phyloP scores from a whole-genome alignment of 2,113 vertebrate species.

The Lucifuga dentata region DNA sequence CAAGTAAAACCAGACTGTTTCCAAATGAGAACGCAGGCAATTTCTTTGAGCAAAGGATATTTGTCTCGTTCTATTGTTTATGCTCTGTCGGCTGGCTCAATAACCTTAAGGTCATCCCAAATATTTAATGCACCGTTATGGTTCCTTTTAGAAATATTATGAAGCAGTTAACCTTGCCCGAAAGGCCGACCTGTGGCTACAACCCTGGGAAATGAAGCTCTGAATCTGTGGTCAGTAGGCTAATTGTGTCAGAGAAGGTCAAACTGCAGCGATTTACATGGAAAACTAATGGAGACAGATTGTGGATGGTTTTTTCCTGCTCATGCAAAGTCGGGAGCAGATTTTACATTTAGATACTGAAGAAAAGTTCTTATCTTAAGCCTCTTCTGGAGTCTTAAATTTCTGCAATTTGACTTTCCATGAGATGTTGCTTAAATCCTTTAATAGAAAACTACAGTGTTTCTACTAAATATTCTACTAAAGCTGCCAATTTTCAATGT shows the following conservation, averaged over 20 bases:
- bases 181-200: constrained; percentile 42
- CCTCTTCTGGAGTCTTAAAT: too few relatives aligned
- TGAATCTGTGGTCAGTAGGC: constrained; percentile 44
- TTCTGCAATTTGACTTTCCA: too few relatives aligned
- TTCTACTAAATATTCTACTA: too few relatives aligned
- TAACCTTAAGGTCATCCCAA: constrained; percentile 45
- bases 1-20: constrained; percentile 1
- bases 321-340: not conserved
- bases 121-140: constrained; percentile 67
- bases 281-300: not conserved
- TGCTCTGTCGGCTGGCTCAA: constrained; percentile 32
- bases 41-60: not conserved
- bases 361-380: too few relatives aligned
- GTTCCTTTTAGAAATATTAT: constrained; percentile 60
- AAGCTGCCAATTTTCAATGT: too few relatives aligned
- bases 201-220: constrained; percentile 50
- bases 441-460: too few relatives aligned
- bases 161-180: constrained; percentile 67
- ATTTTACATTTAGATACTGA: too few relatives aligned
- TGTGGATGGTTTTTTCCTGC: not conserved
- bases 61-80: constrained; percentile 16
- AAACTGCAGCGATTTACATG: constrained; percentile 41
- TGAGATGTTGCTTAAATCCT: too few relatives aligned
- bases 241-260: constrained; percentile 64
- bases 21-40: constrained; percentile 10